Evolutionary conservation across 1,140 invertebrate genomes (phyloP).

Genomic region (Diachasma alloeum): DNA sequence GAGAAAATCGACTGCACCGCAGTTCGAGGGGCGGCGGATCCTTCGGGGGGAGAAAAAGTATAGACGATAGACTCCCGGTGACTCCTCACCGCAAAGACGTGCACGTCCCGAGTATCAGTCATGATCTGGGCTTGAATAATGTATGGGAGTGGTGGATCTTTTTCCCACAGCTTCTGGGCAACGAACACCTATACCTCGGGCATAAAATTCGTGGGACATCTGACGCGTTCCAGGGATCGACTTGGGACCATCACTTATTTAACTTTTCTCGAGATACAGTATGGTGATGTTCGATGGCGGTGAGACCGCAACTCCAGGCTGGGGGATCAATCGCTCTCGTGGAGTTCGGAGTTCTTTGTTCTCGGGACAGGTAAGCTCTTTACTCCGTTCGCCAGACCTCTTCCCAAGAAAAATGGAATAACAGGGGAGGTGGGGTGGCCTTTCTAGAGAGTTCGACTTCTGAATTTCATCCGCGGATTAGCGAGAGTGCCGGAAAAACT

Average conservation of each 20-base stretch:
- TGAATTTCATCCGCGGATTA: too few species aligned
- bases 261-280: conserved; percentile 2
- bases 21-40: not conserved
- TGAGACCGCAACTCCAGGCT: not conserved
- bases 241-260: conserved; percentile 40
- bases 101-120: conserved; percentile 57
- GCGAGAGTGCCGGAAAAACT: too few species aligned
- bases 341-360: not conserved
- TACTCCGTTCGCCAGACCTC: not conserved
- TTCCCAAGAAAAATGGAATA: not conserved
- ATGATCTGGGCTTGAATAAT: conserved; percentile 59
- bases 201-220: conserved; percentile 15
- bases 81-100: conserved; percentile 12
- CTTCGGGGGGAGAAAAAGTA: not conserved
- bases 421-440: too few species aligned
- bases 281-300: not conserved
- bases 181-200: not conserved
- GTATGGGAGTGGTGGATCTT: conserved; percentile 45
- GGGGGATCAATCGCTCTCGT: not conserved
- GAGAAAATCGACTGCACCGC: not conserved
- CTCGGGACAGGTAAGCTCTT: not conserved
- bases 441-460: too few species aligned
- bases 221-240: conserved; percentile 1
- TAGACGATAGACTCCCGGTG: not conserved
- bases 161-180: conserved; percentile 1